phyloP scores from a whole-genome alignment of 2,888 invertebrate species.

The Drymonia ruficornis region DNA sequence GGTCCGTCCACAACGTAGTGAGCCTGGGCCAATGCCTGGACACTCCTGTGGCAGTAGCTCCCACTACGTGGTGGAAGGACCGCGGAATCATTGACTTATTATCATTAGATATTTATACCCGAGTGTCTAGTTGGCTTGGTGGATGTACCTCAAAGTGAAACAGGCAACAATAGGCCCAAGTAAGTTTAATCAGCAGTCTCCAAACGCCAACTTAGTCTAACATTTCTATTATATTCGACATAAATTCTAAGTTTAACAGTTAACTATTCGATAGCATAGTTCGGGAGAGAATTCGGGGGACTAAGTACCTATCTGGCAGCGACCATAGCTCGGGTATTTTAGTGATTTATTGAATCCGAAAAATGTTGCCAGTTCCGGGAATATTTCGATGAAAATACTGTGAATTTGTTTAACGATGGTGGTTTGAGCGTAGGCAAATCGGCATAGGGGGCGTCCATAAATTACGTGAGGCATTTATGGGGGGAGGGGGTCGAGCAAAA shows the following conservation, averaged over 20 bases:
- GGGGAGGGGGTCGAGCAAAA: too few relatives aligned
- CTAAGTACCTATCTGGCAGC: slow-evolving; percentile 55
- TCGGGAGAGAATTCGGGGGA: slow-evolving; percentile 46
- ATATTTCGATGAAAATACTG: slow-evolving; percentile 24
- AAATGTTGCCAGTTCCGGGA: slow-evolving; percentile 30
- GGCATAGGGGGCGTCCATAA: too few relatives aligned
- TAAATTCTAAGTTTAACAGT: slow-evolving; percentile 60
- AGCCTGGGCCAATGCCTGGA: too few relatives aligned
- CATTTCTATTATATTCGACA: slow-evolving; percentile 55
- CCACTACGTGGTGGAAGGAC: too few relatives aligned
- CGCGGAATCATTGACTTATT: too few relatives aligned
- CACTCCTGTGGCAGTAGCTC: too few relatives aligned
- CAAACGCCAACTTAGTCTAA: slow-evolving; percentile 42
- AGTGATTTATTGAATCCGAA: slow-evolving; percentile 45
- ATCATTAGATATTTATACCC: too few relatives aligned
- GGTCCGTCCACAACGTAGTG: too few relatives aligned
- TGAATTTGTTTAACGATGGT: slow-evolving; percentile 6
- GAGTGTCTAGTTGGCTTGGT: too few relatives aligned
- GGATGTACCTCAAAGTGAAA: slow-evolving; percentile 18
- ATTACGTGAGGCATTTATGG: too few relatives aligned
- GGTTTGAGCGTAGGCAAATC: too few relatives aligned
- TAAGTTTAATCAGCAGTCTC: slow-evolving; percentile 61
- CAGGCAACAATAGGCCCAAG: slow-evolving; percentile 30
- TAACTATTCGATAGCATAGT: slow-evolving; percentile 55
- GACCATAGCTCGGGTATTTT: slow-evolving; percentile 38